Evolutionary conservation across 2,797 vertebrate genomes (phyloP).

Genomic region (Melanotaenia maccullochi): DNA sequence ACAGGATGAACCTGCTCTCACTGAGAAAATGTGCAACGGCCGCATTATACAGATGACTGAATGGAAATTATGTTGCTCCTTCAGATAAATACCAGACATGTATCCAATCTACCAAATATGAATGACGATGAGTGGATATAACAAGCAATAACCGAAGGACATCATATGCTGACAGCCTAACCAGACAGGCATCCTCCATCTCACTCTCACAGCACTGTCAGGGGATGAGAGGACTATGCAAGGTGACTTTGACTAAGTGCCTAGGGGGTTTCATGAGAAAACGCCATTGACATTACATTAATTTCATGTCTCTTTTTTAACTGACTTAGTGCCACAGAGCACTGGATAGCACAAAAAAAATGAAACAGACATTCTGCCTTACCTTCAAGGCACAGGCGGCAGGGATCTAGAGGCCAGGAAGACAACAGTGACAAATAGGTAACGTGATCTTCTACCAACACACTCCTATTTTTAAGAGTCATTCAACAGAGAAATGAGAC

Average conservation of each 20-base stretch:
- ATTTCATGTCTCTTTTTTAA: conserved; percentile 81
- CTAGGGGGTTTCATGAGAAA: conserved; percentile 80
- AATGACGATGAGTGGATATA: conserved; percentile 63
- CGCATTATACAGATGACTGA: conserved; percentile 21
- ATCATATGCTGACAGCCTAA: conserved; percentile 70
- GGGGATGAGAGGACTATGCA: conserved; percentile 79
- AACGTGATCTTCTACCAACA: conserved; percentile 53
- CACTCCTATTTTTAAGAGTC: conserved; percentile 50
- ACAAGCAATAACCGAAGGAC: conserved; percentile 68
- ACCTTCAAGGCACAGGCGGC: conserved; percentile 49
- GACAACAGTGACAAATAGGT: conserved; percentile 64
- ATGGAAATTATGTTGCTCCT: conserved; percentile 47
- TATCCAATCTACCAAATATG: conserved; percentile 51
- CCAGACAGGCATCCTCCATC: conserved; percentile 80
- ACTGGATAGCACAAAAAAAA: conserved; percentile 49
- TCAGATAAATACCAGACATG: conserved; percentile 47
- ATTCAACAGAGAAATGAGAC: conserved; percentile 38
- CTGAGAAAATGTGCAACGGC: conserved; percentile 44
- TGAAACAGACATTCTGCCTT: conserved; percentile 46
- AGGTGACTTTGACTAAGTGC: conserved; percentile 86
- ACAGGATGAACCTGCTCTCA: conserved; percentile 69
- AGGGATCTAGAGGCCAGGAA: conserved; percentile 47
- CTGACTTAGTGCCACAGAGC: conserved; percentile 72
- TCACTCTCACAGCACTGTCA: conserved; percentile 79
- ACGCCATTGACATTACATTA: conserved; percentile 82